phyloP scores from a whole-genome alignment of 2,113 vertebrate genomes.

The Greenwoodochromis staneri region DNA sequence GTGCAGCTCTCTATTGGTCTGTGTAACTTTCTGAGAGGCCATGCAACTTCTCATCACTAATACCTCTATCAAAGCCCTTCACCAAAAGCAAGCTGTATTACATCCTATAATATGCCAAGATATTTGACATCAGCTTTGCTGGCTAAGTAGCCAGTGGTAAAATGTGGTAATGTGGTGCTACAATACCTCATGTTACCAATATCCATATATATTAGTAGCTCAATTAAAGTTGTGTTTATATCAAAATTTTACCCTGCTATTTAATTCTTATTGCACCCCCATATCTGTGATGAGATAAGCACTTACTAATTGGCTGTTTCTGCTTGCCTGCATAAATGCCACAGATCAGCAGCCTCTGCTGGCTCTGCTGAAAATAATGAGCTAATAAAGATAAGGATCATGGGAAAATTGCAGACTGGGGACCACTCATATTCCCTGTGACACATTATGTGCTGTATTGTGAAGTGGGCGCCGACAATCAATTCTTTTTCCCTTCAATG shows the following conservation, averaged over 20 bases:
- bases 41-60: neutral
- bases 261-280: conserved; percentile 39
- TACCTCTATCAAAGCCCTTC: neutral
- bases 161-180: neutral
- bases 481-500: neutral
- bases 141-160: neutral
- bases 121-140: neutral
- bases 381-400: conserved; percentile 68
- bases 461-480: conserved; percentile 2
- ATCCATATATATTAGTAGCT: neutral
- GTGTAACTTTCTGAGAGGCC: neutral
- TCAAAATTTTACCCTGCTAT: conserved; percentile 9
- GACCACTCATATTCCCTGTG: conserved; percentile 29
- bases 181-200: neutral
- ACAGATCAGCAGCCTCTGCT: conserved; percentile 52
- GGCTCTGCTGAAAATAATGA: conserved; percentile 59
- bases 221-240: conserved; percentile 1
- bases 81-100: neutral
- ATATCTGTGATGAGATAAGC: conserved; percentile 55
- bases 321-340: conserved; percentile 50
- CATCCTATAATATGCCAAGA: neutral
- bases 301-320: conserved; percentile 59
- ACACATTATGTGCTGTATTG: conserved; percentile 3
- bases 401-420: conserved; percentile 58
- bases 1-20: neutral